These are phyloP conservation scores for Pandion haliaetus DNA, from an alignment of 2,113 vertebrate species.

Conservation along the genomic window DNA sequence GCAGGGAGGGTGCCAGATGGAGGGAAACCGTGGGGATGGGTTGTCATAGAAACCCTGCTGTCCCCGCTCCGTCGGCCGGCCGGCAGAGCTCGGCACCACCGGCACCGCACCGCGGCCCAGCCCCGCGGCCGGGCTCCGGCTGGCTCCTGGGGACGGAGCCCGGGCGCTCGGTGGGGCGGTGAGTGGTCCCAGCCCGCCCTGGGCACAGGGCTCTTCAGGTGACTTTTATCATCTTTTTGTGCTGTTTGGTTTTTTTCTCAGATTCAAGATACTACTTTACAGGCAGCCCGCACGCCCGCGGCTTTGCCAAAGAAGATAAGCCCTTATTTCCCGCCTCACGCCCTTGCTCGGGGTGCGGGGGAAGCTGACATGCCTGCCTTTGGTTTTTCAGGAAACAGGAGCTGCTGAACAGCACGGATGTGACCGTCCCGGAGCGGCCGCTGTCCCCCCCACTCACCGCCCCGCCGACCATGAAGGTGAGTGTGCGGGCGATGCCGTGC, in stretches of 20 bases:
- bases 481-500: background rate
- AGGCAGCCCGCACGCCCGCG: background rate
- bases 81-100: conserved; percentile 45
- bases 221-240: background rate
- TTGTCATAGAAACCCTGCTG: conserved; percentile 51
- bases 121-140: background rate
- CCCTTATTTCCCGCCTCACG: background rate
- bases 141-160: background rate
- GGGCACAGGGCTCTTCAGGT: background rate
- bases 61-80: background rate
- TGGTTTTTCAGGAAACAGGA: conserved; percentile 90
- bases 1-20: conserved; percentile 56
- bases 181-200: background rate
- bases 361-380: background rate
- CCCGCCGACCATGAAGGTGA: conserved; percentile 93
- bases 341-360: background rate
- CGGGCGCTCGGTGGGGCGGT: accelerated
- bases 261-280: background rate
- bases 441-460: conserved; percentile 91
- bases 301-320: background rate
- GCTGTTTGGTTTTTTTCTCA: background rate
- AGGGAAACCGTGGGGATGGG: background rate
- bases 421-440: conserved; percentile 83
- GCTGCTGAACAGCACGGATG: conserved; percentile 85
- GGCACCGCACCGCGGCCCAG: background rate